phyloP scores from a whole-genome alignment of 2,113 vertebrate genomes.

The Syngnathus scovelli region DNA sequence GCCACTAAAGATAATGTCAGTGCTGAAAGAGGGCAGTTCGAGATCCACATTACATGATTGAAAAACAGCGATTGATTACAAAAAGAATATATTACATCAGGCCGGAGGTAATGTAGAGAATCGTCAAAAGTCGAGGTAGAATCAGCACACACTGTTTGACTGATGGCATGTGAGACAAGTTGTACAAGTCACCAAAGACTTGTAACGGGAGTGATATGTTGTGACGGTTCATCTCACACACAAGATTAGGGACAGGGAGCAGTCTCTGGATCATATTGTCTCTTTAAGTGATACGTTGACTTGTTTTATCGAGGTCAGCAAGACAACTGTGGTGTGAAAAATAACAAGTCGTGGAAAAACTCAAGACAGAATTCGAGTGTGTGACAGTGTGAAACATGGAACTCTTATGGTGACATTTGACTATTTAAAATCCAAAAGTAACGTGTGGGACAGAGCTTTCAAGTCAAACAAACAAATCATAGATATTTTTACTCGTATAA shows the following conservation, averaged over 20 bases:
- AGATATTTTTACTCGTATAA: constrained; percentile 15
- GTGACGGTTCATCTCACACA: constrained; percentile 7
- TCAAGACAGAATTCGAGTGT: constrained; percentile 20
- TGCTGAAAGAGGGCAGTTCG: constrained; percentile 26
- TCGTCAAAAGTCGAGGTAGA: constrained; percentile 67
- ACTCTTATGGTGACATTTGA: constrained; percentile 10
- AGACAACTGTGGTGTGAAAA: constrained; percentile 14
- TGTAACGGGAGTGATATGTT: constrained; percentile 6
- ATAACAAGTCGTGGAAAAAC: constrained; percentile 14
- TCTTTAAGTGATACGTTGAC: constrained; percentile 17
- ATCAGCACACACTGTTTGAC: constrained; percentile 52
- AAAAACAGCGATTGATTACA: constrained; percentile 47
- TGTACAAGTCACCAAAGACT: constrained; percentile 22
- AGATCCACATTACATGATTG: constrained; percentile 35
- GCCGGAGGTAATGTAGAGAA: constrained; percentile 36
- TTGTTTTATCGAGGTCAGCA: constrained; percentile 5
- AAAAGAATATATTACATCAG: constrained; percentile 44
- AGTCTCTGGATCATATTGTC: constrained; percentile 11
- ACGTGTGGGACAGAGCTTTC: constrained; percentile 40
- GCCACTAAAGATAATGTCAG: constrained; percentile 25
- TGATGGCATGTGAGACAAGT: constrained; percentile 36
- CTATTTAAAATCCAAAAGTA: constrained; percentile 26
- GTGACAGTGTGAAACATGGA: constrained; percentile 15
- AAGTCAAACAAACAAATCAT: constrained; percentile 40
- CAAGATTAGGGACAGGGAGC: constrained; percentile 21